Conservation (phyloP, 2,113 vertebrate species). For the Cisticola juncidis region DNA sequence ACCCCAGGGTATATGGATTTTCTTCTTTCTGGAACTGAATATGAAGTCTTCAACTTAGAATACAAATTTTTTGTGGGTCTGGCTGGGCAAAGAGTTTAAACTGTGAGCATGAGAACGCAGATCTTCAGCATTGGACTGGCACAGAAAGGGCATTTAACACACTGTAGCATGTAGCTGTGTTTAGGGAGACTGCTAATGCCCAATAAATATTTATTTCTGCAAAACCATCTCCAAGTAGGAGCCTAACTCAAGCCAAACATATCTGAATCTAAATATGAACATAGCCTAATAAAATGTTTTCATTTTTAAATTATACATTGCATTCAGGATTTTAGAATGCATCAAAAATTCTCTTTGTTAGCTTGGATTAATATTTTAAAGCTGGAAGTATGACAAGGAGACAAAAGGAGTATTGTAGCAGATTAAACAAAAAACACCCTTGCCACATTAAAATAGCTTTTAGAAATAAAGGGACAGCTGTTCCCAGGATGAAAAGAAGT, state of each 20-base stretch:
- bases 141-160: background rate
- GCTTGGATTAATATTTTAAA: slow-evolving; percentile 38
- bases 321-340: background rate
- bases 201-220: slow-evolving; percentile 53
- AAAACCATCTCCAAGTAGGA: slow-evolving; percentile 17
- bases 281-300: slow-evolving; percentile 28
- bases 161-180: background rate
- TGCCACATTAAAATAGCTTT: background rate
- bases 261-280: slow-evolving; percentile 5
- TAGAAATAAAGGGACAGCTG: background rate
- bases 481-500: background rate
- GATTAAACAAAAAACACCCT: slow-evolving; percentile 1
- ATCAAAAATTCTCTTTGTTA: slow-evolving; percentile 28
- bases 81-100: background rate
- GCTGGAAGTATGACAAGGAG: background rate
- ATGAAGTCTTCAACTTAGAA: background rate
- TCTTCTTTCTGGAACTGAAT: background rate
- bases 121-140: background rate
- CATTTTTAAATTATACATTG: slow-evolving; percentile 10
- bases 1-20: background rate
- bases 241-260: slow-evolving; percentile 34
- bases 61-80: rapidly evolving
- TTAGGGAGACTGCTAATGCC: slow-evolving; percentile 22
- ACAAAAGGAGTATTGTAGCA: slow-evolving; percentile 4
- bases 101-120: background rate